These are phyloP conservation scores for Strongylocentrotus purpuratus DNA, from an alignment of 35 echinoderm and acorn worm genomes.

Conservation along the genomic window DNA sequence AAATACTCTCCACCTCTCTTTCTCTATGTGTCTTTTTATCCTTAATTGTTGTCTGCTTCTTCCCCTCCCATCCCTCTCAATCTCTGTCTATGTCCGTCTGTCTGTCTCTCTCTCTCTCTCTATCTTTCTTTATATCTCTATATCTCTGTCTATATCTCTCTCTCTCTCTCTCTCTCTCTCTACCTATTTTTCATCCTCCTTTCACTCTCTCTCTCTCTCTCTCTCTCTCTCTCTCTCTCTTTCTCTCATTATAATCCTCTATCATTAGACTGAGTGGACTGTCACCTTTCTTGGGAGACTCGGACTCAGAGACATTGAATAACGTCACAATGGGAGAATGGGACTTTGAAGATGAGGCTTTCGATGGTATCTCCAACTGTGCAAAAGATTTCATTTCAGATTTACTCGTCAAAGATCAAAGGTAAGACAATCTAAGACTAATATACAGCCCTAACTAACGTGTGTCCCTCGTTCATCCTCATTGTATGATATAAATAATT, in stretches of 20 bases:
- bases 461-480: no score
- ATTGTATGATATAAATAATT: no score
- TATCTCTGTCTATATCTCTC: no score
- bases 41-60: not conserved
- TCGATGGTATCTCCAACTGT: slow-evolving; percentile 85
- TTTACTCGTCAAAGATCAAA: slow-evolving; percentile 72
- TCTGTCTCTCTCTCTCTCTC: not conserved
- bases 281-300: slow-evolving; percentile 97
- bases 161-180: not conserved
- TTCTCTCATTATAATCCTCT: not conserved
- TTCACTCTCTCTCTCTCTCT: not conserved
- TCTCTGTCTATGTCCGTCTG: no score
- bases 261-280: slow-evolving; percentile 81
- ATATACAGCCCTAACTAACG: not conserved
- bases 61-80: no score
- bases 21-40: not conserved
- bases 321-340: slow-evolving; percentile 87
- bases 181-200: not conserved
- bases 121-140: not conserved
- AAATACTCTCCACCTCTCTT: not conserved
- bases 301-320: slow-evolving; percentile 80
- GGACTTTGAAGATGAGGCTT: slow-evolving; percentile 98
- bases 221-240: not conserved
- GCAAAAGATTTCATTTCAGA: slow-evolving; percentile 84
- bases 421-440: slow-evolving; percentile 56